These are phyloP conservation scores for Amphilophus citrinellus DNA, from an alignment of 2,113 vertebrate genomes.

Conservation along the genomic window DNA sequence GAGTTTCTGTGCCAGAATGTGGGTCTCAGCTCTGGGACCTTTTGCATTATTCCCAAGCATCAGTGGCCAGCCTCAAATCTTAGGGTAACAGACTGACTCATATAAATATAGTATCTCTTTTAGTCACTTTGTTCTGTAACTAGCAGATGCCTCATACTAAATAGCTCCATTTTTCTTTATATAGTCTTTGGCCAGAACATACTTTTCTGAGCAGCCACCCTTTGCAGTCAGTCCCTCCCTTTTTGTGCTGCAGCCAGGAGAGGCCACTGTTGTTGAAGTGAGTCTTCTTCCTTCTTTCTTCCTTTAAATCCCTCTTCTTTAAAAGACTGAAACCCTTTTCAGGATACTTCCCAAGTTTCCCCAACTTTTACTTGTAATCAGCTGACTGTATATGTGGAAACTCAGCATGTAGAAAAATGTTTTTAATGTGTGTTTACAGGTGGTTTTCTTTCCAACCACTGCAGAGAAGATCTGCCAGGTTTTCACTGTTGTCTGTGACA, in stretches of 20 bases:
- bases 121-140: neutral
- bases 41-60: constrained; percentile 87
- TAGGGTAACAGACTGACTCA: constrained; percentile 76
- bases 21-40: constrained; percentile 85
- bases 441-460: constrained; percentile 87
- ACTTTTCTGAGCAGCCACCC: constrained; percentile 85
- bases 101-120: neutral
- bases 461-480: constrained; percentile 75
- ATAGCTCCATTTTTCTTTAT: neutral
- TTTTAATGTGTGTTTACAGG: constrained; percentile 73
- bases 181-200: constrained; percentile 77
- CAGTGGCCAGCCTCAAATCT: constrained; percentile 85
- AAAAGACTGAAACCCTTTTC: neutral
- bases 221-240: constrained; percentile 87
- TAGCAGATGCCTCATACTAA: neutral
- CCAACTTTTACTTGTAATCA: neutral
- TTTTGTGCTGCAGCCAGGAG: constrained; percentile 87
- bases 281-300: constrained; percentile 41
- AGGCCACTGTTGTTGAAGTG: constrained; percentile 85
- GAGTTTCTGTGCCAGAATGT: constrained; percentile 87
- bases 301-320: neutral
- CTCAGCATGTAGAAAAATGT: neutral
- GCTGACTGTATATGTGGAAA: neutral
- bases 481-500: constrained; percentile 89
- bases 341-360: too few relatives aligned